Conservation (phyloP, 2,113 vertebrate genomes). For the Nothoprocta perdicaria region DNA sequence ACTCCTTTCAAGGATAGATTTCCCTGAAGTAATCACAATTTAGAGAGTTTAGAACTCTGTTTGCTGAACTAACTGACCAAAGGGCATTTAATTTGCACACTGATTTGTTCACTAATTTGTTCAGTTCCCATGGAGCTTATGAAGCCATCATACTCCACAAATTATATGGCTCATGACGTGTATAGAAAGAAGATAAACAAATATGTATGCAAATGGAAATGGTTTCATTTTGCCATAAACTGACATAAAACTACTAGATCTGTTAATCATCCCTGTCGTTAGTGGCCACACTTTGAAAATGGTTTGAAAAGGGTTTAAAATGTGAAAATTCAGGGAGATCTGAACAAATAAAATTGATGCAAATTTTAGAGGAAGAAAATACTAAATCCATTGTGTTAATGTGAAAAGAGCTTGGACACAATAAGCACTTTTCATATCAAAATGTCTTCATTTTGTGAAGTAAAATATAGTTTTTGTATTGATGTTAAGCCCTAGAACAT, state of each 20-base stretch:
- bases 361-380: background rate
- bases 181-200: background rate
- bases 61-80: background rate
- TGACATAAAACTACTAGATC: slow-evolving; percentile 38
- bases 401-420: background rate
- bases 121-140: background rate
- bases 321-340: background rate
- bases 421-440: background rate
- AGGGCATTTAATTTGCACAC: background rate
- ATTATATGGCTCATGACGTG: background rate
- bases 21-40: background rate
- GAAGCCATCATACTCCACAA: background rate
- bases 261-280: slow-evolving; percentile 51
- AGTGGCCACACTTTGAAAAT: slow-evolving; percentile 32
- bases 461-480: background rate
- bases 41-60: background rate
- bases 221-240: slow-evolving; percentile 53
- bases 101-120: background rate
- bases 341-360: background rate
- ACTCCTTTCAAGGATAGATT: background rate
- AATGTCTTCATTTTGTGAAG: background rate
- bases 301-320: slow-evolving; percentile 23
- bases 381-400: background rate
- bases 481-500: background rate
- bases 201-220: slow-evolving; percentile 52